Conservation (phyloP, 2,888 invertebrate genomes). For the Amphiduros pacificus region DNA sequence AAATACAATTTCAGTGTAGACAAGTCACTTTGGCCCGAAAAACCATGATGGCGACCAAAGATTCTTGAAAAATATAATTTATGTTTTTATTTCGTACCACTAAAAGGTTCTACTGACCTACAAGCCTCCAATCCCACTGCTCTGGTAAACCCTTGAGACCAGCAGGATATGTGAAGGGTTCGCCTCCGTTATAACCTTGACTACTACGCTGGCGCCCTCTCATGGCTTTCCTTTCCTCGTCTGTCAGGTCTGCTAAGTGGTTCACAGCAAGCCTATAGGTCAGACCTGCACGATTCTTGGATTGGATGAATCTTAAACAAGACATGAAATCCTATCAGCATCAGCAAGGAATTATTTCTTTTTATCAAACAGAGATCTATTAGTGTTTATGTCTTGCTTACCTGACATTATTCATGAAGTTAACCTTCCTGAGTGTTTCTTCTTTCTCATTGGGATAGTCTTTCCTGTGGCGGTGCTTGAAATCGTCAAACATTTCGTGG, state of each 20-base stretch:
- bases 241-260: conserved; percentile 82
- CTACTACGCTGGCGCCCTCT: conserved; percentile 44
- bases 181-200: conserved; percentile 71
- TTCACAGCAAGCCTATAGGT: conserved; percentile 80
- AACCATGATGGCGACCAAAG: too few relatives aligned
- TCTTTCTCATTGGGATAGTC: conserved; percentile 70
- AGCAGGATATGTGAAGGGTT: conserved; percentile 69
- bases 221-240: conserved; percentile 68
- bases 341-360: too few relatives aligned
- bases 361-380: too few relatives aligned
- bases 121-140: conserved; percentile 85
- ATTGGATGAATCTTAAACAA: conserved; percentile 71
- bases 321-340: too few relatives aligned
- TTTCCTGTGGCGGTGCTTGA: conserved; percentile 74
- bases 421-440: conserved; percentile 71
- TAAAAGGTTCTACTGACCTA: conserved; percentile 59
- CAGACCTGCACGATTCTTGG: conserved; percentile 75
- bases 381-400: too few relatives aligned
- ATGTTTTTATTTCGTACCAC: too few relatives aligned
- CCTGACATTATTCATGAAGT: conserved; percentile 82
- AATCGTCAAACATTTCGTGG: conserved; percentile 74
- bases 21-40: too few relatives aligned
- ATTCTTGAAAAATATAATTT: too few relatives aligned
- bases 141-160: conserved; percentile 67
- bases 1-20: too few relatives aligned